phyloP scores from a whole-genome alignment of 1,140 invertebrate species.

The Acyrthosiphon pisum region DNA sequence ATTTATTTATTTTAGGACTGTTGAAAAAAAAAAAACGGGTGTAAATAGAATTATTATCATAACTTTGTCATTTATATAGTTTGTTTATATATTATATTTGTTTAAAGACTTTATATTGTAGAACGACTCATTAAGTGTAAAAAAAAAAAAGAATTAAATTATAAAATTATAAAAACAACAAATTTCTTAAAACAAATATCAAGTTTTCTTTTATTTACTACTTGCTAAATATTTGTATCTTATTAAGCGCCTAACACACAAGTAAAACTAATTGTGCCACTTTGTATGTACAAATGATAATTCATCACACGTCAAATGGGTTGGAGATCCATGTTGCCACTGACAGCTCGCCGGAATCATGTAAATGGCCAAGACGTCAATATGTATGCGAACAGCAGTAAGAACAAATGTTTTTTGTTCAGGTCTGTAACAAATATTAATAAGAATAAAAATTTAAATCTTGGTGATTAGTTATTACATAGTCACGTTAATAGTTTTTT shows the following conservation, averaged over 20 bases:
- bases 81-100: constrained; percentile 57
- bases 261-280: background rate
- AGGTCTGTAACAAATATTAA: constrained; percentile 11
- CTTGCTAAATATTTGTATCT: background rate
- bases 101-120: constrained; percentile 57
- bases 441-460: background rate
- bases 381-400: background rate
- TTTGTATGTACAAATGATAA: constrained; percentile 39
- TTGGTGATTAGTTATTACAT: background rate
- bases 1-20: constrained; percentile 55
- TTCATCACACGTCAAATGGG: background rate
- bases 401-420: constrained; percentile 15
- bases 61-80: constrained; percentile 57
- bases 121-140: constrained; percentile 44
- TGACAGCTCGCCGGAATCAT: background rate
- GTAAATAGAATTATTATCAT: constrained; percentile 56
- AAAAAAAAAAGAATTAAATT: constrained; percentile 31
- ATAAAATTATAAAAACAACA: constrained; percentile 41
- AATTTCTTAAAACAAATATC: constrained; percentile 44
- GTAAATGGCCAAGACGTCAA: constrained; percentile 35
- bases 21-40: constrained; percentile 31
- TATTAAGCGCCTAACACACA: background rate
- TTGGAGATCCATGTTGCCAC: background rate
- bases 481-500: background rate
- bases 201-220: constrained; percentile 38